Percentiles rank a stretch among this genome's conserved stretches.
Conservation (phyloP, 2,113 vertebrate genomes). For the Rhinolophus sinicus region DNA sequence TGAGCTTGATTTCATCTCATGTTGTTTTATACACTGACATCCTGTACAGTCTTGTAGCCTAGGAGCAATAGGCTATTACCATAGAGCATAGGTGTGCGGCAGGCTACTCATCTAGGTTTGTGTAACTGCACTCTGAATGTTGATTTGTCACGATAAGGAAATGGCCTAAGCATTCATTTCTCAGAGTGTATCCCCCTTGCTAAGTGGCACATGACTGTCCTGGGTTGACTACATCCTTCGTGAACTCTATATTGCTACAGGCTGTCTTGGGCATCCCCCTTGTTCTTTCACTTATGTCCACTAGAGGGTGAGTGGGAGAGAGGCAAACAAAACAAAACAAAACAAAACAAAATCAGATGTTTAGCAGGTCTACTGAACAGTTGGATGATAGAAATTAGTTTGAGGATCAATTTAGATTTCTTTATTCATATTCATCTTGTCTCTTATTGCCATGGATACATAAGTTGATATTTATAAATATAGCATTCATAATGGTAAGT, state of each 20-base stretch:
- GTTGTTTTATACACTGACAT: neutral
- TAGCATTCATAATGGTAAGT: constrained; percentile 61
- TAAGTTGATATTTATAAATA: constrained; percentile 68
- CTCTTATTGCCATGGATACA: constrained; percentile 62
- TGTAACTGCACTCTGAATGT: neutral
- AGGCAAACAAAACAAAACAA: neutral
- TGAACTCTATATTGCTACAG: neutral
- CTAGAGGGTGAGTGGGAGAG: neutral
- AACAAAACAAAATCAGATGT: neutral
- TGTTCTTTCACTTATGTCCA: neutral
- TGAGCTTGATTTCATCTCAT: neutral
- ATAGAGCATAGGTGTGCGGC: neutral
- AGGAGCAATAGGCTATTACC: too few relatives aligned
- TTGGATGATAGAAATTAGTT: neutral
- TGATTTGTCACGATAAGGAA: neutral
- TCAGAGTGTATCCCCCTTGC: neutral
- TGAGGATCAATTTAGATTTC: constrained; percentile 57
- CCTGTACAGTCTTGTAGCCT: neutral
- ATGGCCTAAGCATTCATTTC: neutral
- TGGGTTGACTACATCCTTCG: neutral
- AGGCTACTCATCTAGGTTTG: neutral
- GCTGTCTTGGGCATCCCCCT: neutral
- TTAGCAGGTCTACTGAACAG: neutral
- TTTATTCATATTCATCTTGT: constrained; percentile 57
- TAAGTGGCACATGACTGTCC: neutral